Evolutionary conservation across 2,888 invertebrate species (phyloP), one percentile per base, ranked within the genome.

Genomic region (Tetrapedia diversipes): DNA sequence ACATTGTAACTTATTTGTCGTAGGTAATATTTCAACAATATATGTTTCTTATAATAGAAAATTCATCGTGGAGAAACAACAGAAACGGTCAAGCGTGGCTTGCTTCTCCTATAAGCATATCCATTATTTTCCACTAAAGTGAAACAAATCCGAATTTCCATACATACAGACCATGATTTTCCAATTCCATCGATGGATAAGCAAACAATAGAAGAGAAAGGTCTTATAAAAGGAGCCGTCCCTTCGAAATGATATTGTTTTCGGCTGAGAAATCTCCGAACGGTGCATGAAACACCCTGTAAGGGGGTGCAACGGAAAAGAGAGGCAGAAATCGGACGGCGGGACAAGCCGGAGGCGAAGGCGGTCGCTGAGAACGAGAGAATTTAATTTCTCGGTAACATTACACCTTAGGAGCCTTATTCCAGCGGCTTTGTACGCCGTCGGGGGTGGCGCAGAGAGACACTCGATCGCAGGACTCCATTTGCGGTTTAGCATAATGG

Each of bases 401-500:
- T 89, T 90, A 91, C 90, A 91, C 91, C 90, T 90, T 86, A 86
- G 86, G 87, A 88, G 89, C 88, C 86, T 85, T 85, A 83, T 85
- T 85, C 83, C 81, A 82, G 83, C 86, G 86, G 88, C 87, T 90
- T 90, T 89, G 90, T 90, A 85, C 81, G 83, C 83, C 86, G 83
- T 82, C 80, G 84, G 84, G 84, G 83, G 74, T 69, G 80, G 83
- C 82, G 83, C 83, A 81, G 84, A 86, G 87, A 90, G 91, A 91
- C 89, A 91, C 91, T 91, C 90, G 91, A 91, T 91, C 90, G 91
- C 90, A 89, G 90, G 91, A 91, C 91, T 91, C 91, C 91, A 91
- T 91, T 91, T 91, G 91, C 90, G 91, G 91, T 91, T 91, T 91
- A 91, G 91, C 91, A 91, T 91, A 91, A 91, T 91, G 91, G 91